Conservation (phyloP, 1,140 invertebrate species). For the Campoletis sonorensis region DNA sequence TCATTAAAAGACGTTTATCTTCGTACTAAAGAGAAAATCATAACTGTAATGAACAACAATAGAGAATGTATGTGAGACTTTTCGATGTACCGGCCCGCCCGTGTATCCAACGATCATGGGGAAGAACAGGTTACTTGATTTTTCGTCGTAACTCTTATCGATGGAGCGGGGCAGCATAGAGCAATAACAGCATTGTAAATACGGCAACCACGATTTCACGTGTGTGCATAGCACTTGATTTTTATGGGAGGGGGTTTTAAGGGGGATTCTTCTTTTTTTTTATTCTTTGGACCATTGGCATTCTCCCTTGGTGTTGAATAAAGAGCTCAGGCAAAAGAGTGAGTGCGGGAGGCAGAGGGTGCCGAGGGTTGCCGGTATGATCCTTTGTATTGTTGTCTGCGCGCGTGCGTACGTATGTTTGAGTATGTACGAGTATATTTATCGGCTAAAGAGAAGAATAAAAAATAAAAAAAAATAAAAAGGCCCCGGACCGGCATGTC, state of each 20-base stretch:
- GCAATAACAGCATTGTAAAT: conserved; percentile 75
- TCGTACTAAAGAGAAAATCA: not conserved
- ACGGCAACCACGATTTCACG: conserved; percentile 66
- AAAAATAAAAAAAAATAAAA: no score
- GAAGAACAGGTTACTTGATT: conserved; percentile 41
- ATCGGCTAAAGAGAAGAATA: conserved; percentile 64
- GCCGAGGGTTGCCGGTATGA: conserved; percentile 51
- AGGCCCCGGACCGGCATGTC: conserved; percentile 45
- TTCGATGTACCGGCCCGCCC: conserved; percentile 16
- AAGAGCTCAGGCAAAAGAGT: conserved; percentile 31
- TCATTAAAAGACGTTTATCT: no score
- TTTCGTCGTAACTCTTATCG: conserved; percentile 44
- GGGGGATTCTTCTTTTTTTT: conserved; percentile 37
- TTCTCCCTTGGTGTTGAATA: conserved; percentile 42
- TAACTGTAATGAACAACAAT: not conserved
- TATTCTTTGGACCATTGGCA: conserved; percentile 58
- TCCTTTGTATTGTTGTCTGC: conserved; percentile 41
- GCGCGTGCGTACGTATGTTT: conserved; percentile 25
- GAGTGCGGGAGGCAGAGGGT: no score
- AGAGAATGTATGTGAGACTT: not conserved
- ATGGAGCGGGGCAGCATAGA: conserved; percentile 52
- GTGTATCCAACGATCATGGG: not conserved
- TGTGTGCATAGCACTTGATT: conserved; percentile 74
- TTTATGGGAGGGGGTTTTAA: conserved; percentile 50
- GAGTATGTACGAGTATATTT: conserved; percentile 51